phyloP scores from a whole-genome alignment of 2,888 invertebrate genomes.

The Limnephilus rhombicus region DNA sequence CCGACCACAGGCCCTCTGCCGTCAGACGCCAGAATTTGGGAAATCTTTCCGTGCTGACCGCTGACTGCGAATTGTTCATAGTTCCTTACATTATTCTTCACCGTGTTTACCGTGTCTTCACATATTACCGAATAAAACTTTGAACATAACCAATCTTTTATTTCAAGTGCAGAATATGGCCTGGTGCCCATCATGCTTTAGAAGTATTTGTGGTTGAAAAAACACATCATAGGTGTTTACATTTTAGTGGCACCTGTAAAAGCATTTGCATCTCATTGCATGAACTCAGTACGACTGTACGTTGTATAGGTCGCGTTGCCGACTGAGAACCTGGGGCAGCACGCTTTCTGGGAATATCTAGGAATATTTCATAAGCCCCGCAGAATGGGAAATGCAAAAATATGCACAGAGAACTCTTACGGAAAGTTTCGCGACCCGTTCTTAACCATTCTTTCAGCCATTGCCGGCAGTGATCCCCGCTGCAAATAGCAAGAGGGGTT shows the following conservation, averaged over 20 bases:
- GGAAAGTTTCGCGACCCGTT: constrained; percentile 55
- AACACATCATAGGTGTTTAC: background rate
- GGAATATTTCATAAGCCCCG: constrained; percentile 38
- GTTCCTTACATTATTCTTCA: too few relatives aligned
- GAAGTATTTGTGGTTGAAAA: background rate
- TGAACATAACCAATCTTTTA: too few relatives aligned
- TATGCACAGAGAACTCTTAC: constrained; percentile 51
- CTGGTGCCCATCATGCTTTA: background rate
- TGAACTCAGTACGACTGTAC: background rate
- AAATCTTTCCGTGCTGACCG: too few relatives aligned
- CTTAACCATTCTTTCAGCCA: constrained; percentile 58
- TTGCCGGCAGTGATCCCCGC: constrained; percentile 60
- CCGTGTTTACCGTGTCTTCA: too few relatives aligned
- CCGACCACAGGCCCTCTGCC: too few relatives aligned
- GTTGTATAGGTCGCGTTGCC: background rate
- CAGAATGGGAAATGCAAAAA: constrained; percentile 56
- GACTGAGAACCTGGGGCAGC: background rate
- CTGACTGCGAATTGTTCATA: too few relatives aligned
- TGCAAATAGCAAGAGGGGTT: constrained; percentile 64
- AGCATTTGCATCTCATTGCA: constrained; percentile 40
- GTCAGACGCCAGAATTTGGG: too few relatives aligned
- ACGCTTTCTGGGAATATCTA: constrained; percentile 18
- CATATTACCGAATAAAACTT: too few relatives aligned
- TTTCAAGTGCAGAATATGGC: too few relatives aligned
- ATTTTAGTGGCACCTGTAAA: background rate